A percentile compares a stretch with the other conserved stretches of the same genome.
These are phyloP conservation scores for Cylindroiulus punctatus DNA, from an alignment of 2,888 invertebrate genomes.

Conservation along the genomic window DNA sequence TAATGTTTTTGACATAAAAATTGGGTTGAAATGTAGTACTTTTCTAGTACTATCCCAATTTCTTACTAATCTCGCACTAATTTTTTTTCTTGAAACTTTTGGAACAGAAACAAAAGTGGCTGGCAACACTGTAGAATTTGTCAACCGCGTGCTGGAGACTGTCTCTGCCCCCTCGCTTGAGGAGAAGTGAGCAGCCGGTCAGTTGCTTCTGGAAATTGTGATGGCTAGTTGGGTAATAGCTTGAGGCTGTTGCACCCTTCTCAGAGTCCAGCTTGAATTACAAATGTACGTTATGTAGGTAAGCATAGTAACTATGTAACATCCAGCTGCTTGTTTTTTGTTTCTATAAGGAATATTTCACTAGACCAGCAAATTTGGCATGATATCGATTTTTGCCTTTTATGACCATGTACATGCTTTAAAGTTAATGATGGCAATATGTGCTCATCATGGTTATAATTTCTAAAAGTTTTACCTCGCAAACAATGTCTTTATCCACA, in stretches of 20 bases:
- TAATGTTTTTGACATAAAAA: too few species aligned
- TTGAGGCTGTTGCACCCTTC: not conserved
- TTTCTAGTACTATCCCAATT: too few species aligned
- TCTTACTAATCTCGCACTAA: too few species aligned
- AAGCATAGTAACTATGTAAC: not conserved
- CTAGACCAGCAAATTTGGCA: not conserved
- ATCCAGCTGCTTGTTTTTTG: not conserved
- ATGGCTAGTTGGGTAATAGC: not conserved
- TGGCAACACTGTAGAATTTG: slow-evolving; percentile 91
- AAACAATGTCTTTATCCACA: too few species aligned
- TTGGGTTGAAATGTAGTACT: too few species aligned
- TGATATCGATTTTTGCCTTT: not conserved
- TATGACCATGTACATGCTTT: not conserved
- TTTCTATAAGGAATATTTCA: not conserved
- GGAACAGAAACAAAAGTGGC: slow-evolving; percentile 76
- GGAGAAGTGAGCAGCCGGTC: not conserved
- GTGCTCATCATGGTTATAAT: not conserved
- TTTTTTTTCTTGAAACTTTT: not conserved
- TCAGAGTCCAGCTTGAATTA: not conserved
- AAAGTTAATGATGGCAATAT: not conserved
- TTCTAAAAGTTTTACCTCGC: too few species aligned
- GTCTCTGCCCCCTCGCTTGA: slow-evolving; percentile 70
- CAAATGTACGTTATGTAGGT: not conserved
- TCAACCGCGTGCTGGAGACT: slow-evolving; percentile 89
- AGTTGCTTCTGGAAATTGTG: not conserved